These are phyloP conservation scores for Tinamus guttatus DNA, from an alignment of 2,113 vertebrate genomes.

Conservation along the genomic window DNA sequence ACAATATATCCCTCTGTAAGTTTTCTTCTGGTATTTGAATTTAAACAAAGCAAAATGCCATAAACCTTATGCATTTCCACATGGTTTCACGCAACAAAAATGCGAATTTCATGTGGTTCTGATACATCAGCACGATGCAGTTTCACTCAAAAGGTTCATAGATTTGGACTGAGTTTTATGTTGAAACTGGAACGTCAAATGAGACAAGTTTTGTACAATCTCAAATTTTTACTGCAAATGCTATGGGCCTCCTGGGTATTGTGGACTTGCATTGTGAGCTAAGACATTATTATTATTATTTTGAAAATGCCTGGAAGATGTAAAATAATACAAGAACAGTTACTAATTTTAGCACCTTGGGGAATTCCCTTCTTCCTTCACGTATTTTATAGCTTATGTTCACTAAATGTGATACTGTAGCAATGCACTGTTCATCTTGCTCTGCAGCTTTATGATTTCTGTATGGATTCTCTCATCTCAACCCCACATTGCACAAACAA, in stretches of 20 bases:
- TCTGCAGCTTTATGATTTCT: neutral
- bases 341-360: neutral
- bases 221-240: constrained; percentile 11
- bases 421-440: neutral
- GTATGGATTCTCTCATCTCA: neutral
- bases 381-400: neutral
- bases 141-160: neutral
- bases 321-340: constrained; percentile 19
- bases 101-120: neutral
- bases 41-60: neutral
- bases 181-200: neutral
- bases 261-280: neutral
- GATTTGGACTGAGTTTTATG: neutral
- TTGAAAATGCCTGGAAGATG: neutral
- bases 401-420: neutral
- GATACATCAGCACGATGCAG: neutral
- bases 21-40: neutral
- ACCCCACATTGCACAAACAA: neutral
- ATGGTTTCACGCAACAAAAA: neutral
- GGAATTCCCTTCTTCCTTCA: neutral
- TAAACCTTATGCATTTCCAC: neutral
- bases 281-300: neutral
- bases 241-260: neutral
- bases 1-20: neutral
- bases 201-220: neutral